phyloP scores from a whole-genome alignment of 2,797 vertebrate species.

The Hirundo rustica region DNA sequence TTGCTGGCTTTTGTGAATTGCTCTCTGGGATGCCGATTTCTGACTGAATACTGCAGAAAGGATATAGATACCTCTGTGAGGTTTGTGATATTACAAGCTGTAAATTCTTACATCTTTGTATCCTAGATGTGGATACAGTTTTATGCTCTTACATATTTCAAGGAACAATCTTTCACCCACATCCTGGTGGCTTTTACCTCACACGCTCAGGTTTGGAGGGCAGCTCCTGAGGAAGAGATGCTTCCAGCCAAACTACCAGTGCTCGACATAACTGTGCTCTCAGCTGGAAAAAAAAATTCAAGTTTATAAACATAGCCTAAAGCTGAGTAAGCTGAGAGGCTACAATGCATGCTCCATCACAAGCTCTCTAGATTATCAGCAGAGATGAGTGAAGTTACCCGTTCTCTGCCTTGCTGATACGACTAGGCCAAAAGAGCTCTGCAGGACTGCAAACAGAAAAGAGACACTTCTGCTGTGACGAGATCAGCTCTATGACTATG shows the following conservation, averaged over 20 bases:
- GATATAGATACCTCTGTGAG: background rate
- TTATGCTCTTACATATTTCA: background rate
- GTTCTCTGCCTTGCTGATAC: background rate
- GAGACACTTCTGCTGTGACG: background rate
- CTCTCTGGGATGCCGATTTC: background rate
- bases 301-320: background rate
- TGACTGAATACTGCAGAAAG: background rate
- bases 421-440: background rate
- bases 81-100: background rate
- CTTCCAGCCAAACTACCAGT: background rate
- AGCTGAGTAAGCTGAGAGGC: background rate
- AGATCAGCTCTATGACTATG: background rate
- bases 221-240: background rate
- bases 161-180: background rate
- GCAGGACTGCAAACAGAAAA: background rate
- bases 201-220: background rate
- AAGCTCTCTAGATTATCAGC: background rate
- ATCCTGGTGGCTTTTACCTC: background rate
- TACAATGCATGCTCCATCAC: background rate
- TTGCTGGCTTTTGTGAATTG: background rate
- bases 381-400: background rate
- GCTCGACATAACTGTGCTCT: background rate
- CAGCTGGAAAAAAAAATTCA: background rate
- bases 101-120: background rate
- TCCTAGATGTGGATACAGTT: background rate